Conservation (phyloP, 2,888 invertebrate species). For the Allophyes oxyacanthae region DNA sequence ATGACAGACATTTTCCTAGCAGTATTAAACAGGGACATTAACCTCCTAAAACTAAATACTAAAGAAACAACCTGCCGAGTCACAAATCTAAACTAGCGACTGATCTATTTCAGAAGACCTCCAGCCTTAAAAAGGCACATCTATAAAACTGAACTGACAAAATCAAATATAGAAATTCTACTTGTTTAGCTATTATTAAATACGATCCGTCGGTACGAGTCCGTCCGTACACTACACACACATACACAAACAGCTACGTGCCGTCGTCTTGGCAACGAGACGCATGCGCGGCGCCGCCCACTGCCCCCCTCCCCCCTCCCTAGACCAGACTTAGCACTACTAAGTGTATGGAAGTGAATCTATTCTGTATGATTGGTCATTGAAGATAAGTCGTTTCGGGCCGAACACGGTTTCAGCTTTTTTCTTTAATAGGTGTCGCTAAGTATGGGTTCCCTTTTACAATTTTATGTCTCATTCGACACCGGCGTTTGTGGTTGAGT, state of each 20-base stretch:
- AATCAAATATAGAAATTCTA: conserved; percentile 56
- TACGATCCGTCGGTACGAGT: conserved; percentile 48
- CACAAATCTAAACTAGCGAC: neutral
- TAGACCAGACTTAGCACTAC: conserved; percentile 64
- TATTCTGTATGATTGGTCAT: conserved; percentile 82
- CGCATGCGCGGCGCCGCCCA: conserved; percentile 89
- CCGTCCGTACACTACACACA: conserved; percentile 58
- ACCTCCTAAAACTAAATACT: conserved; percentile 9
- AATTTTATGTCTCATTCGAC: conserved; percentile 31
- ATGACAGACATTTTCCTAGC: neutral
- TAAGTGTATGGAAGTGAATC: conserved; percentile 60
- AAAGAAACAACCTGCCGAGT: conserved; percentile 5
- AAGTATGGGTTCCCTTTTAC: conserved; percentile 28
- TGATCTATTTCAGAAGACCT: conserved; percentile 1
- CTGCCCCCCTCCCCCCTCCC: conserved; percentile 67
- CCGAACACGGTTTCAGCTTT: conserved; percentile 35
- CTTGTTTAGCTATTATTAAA: conserved; percentile 61
- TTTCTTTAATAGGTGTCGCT: conserved; percentile 43
- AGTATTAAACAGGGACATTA: conserved; percentile 9
- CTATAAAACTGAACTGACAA: conserved; percentile 34
- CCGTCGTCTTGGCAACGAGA: conserved; percentile 90
- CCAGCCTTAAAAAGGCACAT: conserved; percentile 11
- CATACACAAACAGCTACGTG: conserved; percentile 84
- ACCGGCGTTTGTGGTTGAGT: neutral
- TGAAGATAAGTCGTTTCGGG: conserved; percentile 57